These are phyloP conservation scores for Platorchestia sp. DNA, from an alignment of 1,140 invertebrate species.

Conservation along the genomic window DNA sequence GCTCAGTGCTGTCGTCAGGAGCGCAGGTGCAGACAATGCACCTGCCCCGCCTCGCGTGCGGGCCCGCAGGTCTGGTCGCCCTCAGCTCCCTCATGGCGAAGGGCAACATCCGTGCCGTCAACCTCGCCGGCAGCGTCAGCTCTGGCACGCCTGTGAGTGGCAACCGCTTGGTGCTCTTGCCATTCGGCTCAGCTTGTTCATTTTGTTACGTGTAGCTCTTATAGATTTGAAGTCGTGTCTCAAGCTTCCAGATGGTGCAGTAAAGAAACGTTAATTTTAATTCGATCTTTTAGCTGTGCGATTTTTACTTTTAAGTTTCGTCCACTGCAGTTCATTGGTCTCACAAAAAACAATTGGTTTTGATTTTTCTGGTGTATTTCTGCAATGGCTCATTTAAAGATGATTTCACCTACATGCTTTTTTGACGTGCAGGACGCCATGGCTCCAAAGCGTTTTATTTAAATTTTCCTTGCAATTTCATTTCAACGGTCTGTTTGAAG, in stretches of 20 bases:
- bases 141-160: conserved; percentile 64
- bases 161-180: neutral
- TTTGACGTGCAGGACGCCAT: neutral
- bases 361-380: neutral
- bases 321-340: neutral
- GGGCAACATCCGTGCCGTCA: conserved; percentile 73
- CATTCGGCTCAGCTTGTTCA: neutral
- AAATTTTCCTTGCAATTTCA: neutral
- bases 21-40: conserved; percentile 74
- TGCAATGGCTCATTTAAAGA: neutral
- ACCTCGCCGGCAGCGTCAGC: conserved; percentile 72
- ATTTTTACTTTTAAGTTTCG: neutral
- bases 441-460: neutral
- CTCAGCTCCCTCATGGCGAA: conserved; percentile 70
- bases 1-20: conserved; percentile 68
- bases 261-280: neutral
- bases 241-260: neutral
- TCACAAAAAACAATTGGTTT: neutral
- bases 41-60: conserved; percentile 75
- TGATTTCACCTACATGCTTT: neutral
- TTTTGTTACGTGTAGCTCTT: neutral
- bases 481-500: neutral
- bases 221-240: neutral
- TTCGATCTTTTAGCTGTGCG: neutral
- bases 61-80: conserved; percentile 73